Evolutionary conservation across 2,888 invertebrate species (phyloP).

Genomic region (Ditula angustiorana): DNA sequence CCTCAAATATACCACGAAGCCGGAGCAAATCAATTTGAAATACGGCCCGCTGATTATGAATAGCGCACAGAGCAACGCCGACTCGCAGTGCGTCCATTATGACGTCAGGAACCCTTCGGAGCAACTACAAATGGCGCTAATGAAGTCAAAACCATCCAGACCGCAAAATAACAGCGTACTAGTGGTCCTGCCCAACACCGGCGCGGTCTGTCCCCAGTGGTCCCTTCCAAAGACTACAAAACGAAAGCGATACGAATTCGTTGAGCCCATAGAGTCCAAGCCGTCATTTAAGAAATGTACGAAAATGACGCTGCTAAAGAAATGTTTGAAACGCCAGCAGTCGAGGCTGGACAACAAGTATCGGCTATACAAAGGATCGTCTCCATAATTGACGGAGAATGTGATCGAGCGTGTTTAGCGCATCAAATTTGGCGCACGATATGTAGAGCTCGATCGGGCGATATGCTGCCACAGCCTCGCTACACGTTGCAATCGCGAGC

Average conservation of each 20-base stretch:
- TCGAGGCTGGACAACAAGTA: conserved; percentile 75
- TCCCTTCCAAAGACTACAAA: no score
- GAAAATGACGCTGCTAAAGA: conserved; percentile 50
- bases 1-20: conserved; percentile 73
- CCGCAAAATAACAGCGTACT: conserved; percentile 47
- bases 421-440: no score
- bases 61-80: conserved; percentile 67
- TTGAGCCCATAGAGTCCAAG: no score
- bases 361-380: no score
- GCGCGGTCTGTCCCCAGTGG: conserved; percentile 51
- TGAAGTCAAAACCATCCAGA: conserved; percentile 47
- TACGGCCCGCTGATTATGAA: conserved; percentile 77
- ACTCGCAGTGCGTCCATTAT: conserved; percentile 74
- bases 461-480: no score
- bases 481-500: no score
- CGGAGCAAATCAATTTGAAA: conserved; percentile 74
- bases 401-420: no score
- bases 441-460: no score
- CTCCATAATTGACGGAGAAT: no score
- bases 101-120: conserved; percentile 75
- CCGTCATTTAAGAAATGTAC: no score
- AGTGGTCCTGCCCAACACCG: conserved; percentile 60
- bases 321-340: conserved; percentile 63
- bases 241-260: no score
- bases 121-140: conserved; percentile 67